These are phyloP conservation scores for Caiman crocodilus DNA, from an alignment of 2,797 vertebrate genomes.

Conservation along the genomic window DNA sequence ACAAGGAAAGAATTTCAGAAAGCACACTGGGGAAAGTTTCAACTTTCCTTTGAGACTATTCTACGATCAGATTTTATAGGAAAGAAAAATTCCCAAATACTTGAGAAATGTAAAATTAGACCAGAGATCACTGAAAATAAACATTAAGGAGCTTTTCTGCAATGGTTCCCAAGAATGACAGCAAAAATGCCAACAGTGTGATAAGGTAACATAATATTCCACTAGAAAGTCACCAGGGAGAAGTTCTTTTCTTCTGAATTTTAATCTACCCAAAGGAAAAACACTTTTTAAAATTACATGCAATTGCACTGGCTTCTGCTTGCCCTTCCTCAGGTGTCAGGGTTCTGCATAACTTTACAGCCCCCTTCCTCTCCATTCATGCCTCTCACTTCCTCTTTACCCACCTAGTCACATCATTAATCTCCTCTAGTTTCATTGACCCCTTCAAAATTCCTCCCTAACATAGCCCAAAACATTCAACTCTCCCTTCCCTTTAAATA, in stretches of 20 bases:
- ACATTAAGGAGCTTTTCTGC: slow-evolving; percentile 10
- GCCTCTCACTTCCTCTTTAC: fast-evolving
- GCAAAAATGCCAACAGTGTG: neutral
- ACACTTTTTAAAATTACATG: neutral
- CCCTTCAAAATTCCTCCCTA: neutral
- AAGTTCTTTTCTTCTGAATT: neutral
- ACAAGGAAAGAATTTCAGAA: neutral
- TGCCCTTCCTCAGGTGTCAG: neutral
- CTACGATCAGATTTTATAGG: neutral
- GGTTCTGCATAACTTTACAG: neutral
- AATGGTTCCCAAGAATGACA: neutral
- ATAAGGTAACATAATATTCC: neutral
- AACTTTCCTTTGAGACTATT: neutral
- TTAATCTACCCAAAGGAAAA: neutral
- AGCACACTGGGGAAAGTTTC: neutral
- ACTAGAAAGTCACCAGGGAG: neutral
- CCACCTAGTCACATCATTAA: neutral
- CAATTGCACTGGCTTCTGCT: neutral
- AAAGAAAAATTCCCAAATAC: slow-evolving; percentile 18
- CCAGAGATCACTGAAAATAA: slow-evolving; percentile 12
- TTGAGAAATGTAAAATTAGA: slow-evolving; percentile 3
- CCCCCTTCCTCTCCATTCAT: neutral
- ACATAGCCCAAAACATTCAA: fast-evolving
- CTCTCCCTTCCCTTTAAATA: neutral
- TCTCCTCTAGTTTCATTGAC: neutral